phyloP scores from a whole-genome alignment of 23 tunicate species.

The Phallusia fumigata region DNA sequence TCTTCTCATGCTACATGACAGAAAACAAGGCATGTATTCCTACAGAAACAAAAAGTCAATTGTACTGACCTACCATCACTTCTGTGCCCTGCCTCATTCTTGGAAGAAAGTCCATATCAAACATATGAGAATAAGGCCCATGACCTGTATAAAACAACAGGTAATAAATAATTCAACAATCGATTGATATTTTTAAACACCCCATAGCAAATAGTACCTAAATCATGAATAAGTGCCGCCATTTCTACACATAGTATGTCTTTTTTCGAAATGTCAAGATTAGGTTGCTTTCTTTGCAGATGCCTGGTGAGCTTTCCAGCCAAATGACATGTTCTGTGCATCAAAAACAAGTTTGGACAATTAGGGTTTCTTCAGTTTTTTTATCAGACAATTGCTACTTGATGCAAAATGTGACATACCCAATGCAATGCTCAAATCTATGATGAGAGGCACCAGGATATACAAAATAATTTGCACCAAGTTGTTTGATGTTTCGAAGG shows the following conservation, averaged over 20 bases:
- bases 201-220: too few species aligned
- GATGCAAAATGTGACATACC: slow-evolving; percentile 12
- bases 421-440: slow-evolving; percentile 70
- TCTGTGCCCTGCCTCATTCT: slow-evolving; percentile 1
- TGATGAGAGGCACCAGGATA: slow-evolving; percentile 70
- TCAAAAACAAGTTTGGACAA: too few species aligned
- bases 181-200: too few species aligned
- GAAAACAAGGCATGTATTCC: background rate
- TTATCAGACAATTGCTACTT: too few species aligned
- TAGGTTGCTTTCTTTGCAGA: slow-evolving; percentile 43
- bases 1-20: slow-evolving; percentile 52
- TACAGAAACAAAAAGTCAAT: background rate
- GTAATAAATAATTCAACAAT: too few species aligned
- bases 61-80: background rate
- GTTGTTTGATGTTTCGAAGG: slow-evolving; percentile 51
- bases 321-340: slow-evolving; percentile 60
- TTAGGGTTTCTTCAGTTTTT: too few species aligned
- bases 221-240: slow-evolving; percentile 85
- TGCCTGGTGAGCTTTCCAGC: slow-evolving; percentile 64
- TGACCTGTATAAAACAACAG: slow-evolving; percentile 60
- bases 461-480: slow-evolving; percentile 37
- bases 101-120: slow-evolving; percentile 59
- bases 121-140: slow-evolving; percentile 96
- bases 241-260: slow-evolving; percentile 81
- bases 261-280: slow-evolving; percentile 23